These are phyloP conservation scores for Nesogale talazaci DNA, from an alignment of 2,113 vertebrate genomes.

Conservation along the genomic window DNA sequence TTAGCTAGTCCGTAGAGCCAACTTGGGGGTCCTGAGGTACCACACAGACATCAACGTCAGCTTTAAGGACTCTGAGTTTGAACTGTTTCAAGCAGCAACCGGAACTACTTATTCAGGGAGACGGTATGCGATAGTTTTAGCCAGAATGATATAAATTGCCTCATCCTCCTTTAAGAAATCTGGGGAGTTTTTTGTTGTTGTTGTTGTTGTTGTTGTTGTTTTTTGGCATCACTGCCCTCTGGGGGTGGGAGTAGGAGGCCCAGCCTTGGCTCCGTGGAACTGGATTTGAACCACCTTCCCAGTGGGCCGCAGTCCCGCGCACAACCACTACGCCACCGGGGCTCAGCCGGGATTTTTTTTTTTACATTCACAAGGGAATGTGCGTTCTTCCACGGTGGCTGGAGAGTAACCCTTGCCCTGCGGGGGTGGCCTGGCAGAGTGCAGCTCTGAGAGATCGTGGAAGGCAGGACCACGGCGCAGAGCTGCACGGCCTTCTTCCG, in stretches of 20 bases:
- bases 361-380: not conserved
- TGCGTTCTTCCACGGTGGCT: not conserved
- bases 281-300: too few species aligned
- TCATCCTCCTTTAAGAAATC: not conserved
- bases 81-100: not conserved
- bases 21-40: rapidly evolving
- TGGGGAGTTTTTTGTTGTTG: too few species aligned
- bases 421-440: too few species aligned
- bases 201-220: too few species aligned
- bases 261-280: too few species aligned
- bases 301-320: too few species aligned
- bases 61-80: not conserved
- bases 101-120: not conserved
- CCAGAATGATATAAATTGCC: not conserved
- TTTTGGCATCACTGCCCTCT: too few species aligned
- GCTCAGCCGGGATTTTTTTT: too few species aligned
- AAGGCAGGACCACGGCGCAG: rapidly evolving
- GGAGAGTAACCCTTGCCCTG: too few species aligned
- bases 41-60: not conserved
- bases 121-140: not conserved
- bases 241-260: too few species aligned
- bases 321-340: too few species aligned
- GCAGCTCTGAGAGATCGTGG: too few species aligned
- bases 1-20: not conserved
- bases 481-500: not conserved